phyloP scores from a whole-genome alignment of 1,140 invertebrate genomes.

The Conopomorpha cramerella region DNA sequence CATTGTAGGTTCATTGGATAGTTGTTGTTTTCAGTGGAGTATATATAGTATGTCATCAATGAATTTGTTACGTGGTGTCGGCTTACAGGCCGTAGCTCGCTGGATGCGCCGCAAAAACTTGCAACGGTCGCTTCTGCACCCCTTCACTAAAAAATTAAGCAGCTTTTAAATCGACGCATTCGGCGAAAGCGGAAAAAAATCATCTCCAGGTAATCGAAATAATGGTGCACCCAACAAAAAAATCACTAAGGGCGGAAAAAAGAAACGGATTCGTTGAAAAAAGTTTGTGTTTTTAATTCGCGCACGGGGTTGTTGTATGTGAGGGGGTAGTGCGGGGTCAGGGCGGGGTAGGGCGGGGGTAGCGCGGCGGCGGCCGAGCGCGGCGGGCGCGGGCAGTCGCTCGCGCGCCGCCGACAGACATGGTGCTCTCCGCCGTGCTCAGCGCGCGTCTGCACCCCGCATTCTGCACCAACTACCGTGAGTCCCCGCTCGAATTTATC shows the following conservation, averaged over 20 bases:
- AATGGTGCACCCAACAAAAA: slow-evolving; percentile 50
- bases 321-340: slow-evolving; percentile 8
- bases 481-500: slow-evolving; percentile 11
- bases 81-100: too few species aligned
- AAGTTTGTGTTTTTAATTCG: slow-evolving; percentile 45
- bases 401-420: slow-evolving; percentile 7
- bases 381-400: slow-evolving; percentile 2
- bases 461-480: slow-evolving; percentile 40
- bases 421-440: slow-evolving; percentile 46
- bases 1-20: too few species aligned
- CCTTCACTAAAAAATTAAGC: slow-evolving; percentile 53
- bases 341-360: background rate
- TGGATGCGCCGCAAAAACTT: too few species aligned
- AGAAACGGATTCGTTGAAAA: slow-evolving; percentile 55
- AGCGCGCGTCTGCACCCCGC: slow-evolving; percentile 28
- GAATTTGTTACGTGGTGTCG: too few species aligned
- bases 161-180: slow-evolving; percentile 47
- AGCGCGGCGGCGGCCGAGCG: background rate
- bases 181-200: slow-evolving; percentile 30
- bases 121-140: slow-evolving; percentile 35
- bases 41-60: too few species aligned
- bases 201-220: slow-evolving; percentile 57
- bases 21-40: too few species aligned
- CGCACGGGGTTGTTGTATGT: too few species aligned
- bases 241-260: slow-evolving; percentile 52